These are phyloP conservation scores for Euschistus heros DNA, from an alignment of 1,140 invertebrate genomes.

Conservation along the genomic window DNA sequence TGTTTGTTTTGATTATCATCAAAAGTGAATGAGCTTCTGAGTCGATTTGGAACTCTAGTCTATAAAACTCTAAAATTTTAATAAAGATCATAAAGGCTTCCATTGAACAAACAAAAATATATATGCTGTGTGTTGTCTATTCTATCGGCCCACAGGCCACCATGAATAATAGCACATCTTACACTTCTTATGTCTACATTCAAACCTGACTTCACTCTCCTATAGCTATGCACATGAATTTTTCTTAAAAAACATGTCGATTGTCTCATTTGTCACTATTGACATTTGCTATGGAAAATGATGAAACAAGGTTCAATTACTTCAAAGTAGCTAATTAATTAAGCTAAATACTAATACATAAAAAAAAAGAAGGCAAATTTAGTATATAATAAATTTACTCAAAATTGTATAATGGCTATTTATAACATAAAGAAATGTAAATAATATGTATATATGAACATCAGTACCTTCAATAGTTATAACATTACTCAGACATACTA, in stretches of 20 bases:
- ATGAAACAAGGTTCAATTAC: slow-evolving; percentile 3
- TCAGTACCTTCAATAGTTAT: too few relatives aligned
- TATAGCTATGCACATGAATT: background rate
- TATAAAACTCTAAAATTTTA: background rate
- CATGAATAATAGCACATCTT: background rate
- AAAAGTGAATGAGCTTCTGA: background rate
- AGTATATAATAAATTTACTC: too few relatives aligned
- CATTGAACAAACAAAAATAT: background rate
- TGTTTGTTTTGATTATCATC: background rate
- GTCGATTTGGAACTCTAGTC: background rate
- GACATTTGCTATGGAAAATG: background rate
- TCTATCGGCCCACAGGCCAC: background rate
- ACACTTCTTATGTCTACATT: background rate
- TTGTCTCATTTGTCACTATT: slow-evolving; percentile 13
- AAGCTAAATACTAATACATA: too few relatives aligned
- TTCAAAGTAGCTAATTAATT: too few relatives aligned
- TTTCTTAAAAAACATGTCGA: slow-evolving; percentile 1
- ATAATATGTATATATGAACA: too few relatives aligned
- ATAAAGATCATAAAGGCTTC: background rate
- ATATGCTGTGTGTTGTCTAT: background rate
- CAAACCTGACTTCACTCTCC: background rate
- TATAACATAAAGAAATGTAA: too few relatives aligned
- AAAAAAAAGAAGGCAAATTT: too few relatives aligned
- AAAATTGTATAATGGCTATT: too few relatives aligned
- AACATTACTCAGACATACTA: too few relatives aligned